phyloP scores from a whole-genome alignment of 2,113 vertebrate genomes.

The Apistogramma diplotaenia region DNA sequence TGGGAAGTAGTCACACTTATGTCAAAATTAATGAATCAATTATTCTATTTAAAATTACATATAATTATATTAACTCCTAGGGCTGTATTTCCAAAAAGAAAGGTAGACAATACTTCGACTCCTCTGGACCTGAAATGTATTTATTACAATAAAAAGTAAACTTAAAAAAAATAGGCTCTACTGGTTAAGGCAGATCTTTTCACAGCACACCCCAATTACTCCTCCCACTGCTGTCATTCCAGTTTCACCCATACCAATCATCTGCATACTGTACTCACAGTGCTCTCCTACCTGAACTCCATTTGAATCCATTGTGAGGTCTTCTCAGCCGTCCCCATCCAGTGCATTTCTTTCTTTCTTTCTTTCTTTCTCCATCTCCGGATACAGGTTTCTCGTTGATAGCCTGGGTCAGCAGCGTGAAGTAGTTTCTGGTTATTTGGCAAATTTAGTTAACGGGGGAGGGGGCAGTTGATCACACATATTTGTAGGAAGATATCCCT shows the following conservation, averaged over 20 bases:
- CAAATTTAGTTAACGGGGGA: slow-evolving; percentile 30
- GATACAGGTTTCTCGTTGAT: neutral
- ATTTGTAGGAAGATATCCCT: slow-evolving; percentile 78
- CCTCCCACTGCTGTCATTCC: slow-evolving; percentile 52
- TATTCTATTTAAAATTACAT: neutral
- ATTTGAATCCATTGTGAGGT: neutral
- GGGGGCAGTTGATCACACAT: slow-evolving; percentile 39
- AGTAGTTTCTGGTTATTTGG: slow-evolving; percentile 48
- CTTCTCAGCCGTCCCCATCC: neutral
- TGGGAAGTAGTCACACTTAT: neutral
- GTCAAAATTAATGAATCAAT: slow-evolving; percentile 43
- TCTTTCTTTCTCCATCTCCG: neutral
- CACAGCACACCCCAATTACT: slow-evolving; percentile 14
- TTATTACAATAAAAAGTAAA: neutral
- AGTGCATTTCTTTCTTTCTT: neutral
- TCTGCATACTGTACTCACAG: slow-evolving; percentile 59
- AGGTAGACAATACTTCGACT: neutral
- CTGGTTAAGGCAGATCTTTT: neutral
- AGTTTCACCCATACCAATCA: slow-evolving; percentile 32
- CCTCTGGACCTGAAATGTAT: neutral
- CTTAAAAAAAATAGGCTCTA: neutral
- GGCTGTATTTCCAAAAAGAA: neutral
- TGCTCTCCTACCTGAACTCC: slow-evolving; percentile 6
- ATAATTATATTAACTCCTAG: neutral
- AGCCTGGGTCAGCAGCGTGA: neutral